These are phyloP conservation scores for Loxodonta africana DNA, from an alignment of 2,113 vertebrate species.

Conservation along the genomic window DNA sequence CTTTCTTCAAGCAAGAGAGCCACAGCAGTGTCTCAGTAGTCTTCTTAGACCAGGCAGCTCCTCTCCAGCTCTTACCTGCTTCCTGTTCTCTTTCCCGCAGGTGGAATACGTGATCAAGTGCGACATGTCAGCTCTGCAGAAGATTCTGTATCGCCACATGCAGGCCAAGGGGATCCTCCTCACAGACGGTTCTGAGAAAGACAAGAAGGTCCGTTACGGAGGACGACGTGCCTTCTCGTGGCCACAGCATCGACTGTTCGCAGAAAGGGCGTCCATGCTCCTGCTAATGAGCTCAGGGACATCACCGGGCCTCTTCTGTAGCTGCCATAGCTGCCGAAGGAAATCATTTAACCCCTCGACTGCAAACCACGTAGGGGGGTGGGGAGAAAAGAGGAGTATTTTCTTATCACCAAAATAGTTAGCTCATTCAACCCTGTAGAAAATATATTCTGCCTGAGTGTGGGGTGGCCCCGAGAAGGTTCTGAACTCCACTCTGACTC, in stretches of 20 bases:
- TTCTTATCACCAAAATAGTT: not conserved
- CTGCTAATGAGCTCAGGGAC: not conserved
- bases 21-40: fast-evolving
- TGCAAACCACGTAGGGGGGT: not conserved
- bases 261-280: not conserved
- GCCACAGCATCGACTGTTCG: fast-evolving
- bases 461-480: not conserved
- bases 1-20: not conserved
- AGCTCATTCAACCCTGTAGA: not conserved
- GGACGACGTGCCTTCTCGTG: not conserved
- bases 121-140: conserved; percentile 99
- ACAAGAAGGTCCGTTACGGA: conserved; percentile 94
- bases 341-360: not conserved
- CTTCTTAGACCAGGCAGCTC: not conserved
- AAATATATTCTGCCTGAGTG: not conserved
- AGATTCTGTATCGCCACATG: conserved; percentile 98
- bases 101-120: conserved; percentile 99
- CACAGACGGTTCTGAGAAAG: conserved; percentile 98
- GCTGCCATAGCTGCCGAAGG: not conserved
- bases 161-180: conserved; percentile 99
- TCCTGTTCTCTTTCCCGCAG: conserved; percentile 83
- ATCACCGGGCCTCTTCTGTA: not conserved
- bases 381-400: not conserved
- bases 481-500: conserved; percentile 19
- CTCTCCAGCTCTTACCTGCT: not conserved